Conservation (phyloP, 2,888 invertebrate species). For the Hypercompe scribonia region DNA sequence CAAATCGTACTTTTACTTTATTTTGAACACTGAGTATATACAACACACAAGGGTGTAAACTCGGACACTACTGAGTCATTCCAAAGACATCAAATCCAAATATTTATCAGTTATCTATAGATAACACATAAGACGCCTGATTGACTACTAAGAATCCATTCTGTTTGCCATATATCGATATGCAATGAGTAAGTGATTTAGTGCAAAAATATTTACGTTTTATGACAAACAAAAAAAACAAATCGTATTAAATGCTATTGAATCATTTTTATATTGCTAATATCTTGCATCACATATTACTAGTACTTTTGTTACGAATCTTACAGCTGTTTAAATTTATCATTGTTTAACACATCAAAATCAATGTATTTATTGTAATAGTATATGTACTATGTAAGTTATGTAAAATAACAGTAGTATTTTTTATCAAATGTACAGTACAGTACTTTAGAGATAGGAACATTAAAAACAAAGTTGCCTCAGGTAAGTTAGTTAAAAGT, state of each 20-base stretch:
- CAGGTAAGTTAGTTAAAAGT: too few species aligned
- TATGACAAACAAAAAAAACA: background rate
- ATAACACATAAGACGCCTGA: conserved; percentile 67
- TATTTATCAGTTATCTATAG: conserved; percentile 58
- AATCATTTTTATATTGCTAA: background rate
- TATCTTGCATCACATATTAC: background rate
- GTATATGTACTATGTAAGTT: too few species aligned
- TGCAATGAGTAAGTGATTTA: conserved; percentile 7
- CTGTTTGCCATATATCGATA: conserved; percentile 10
- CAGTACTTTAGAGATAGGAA: too few species aligned
- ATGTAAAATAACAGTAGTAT: too few species aligned
- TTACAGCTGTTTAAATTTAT: background rate
- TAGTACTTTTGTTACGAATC: background rate
- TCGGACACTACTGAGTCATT: conserved; percentile 19
- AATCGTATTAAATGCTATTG: background rate
- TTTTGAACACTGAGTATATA: background rate
- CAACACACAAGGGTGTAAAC: conserved; percentile 11
- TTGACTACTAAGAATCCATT: conserved; percentile 67
- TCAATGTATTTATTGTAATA: too few species aligned
- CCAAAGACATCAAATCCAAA: conserved; percentile 70
- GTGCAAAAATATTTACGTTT: conserved; percentile 8
- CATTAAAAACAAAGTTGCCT: background rate
- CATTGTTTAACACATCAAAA: background rate
- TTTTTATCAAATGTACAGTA: too few species aligned
- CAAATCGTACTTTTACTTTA: background rate